A percentile compares a stretch with the other conserved stretches of the same genome.
Evolutionary conservation across 2,888 invertebrate species (phyloP).

Genomic region (Amiota communis): DNA sequence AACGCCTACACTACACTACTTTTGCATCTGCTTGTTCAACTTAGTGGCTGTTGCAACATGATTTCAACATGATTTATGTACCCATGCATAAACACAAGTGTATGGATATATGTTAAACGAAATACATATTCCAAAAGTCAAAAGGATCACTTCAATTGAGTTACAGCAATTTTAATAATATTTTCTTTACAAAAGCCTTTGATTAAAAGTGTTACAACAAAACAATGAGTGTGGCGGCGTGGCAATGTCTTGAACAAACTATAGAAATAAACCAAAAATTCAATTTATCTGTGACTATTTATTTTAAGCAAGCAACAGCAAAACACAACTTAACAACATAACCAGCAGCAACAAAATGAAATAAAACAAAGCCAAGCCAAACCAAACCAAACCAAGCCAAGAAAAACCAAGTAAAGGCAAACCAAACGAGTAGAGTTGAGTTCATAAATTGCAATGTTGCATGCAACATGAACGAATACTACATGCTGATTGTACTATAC

Average conservation of each 20-base stretch:
- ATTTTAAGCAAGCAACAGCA: conserved; percentile 12
- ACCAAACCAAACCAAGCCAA: neutral
- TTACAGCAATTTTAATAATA: conserved; percentile 8
- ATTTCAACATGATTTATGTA: neutral
- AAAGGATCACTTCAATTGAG: neutral
- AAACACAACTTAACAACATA: neutral
- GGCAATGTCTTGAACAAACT: conserved; percentile 23
- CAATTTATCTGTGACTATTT: conserved; percentile 22
- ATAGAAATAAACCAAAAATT: conserved; percentile 21
- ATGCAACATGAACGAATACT: conserved; percentile 55
- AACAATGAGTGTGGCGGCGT: neutral
- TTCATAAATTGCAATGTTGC: conserved; percentile 66
- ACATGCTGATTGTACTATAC: neutral
- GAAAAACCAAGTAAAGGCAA: neutral
- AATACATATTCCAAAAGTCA: neutral
- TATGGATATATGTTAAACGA: neutral
- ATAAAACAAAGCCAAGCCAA: neutral
- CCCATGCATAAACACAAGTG: neutral
- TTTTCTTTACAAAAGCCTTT: neutral
- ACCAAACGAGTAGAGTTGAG: conserved; percentile 35
- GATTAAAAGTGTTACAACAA: too few species aligned
- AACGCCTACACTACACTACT: conserved; percentile 3
- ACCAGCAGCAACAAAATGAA: neutral
- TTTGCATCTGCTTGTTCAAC: neutral
- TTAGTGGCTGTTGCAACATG: neutral